Evolutionary conservation across 2,888 invertebrate genomes (phyloP).

Genomic region (Calameuta filiformis): DNA sequence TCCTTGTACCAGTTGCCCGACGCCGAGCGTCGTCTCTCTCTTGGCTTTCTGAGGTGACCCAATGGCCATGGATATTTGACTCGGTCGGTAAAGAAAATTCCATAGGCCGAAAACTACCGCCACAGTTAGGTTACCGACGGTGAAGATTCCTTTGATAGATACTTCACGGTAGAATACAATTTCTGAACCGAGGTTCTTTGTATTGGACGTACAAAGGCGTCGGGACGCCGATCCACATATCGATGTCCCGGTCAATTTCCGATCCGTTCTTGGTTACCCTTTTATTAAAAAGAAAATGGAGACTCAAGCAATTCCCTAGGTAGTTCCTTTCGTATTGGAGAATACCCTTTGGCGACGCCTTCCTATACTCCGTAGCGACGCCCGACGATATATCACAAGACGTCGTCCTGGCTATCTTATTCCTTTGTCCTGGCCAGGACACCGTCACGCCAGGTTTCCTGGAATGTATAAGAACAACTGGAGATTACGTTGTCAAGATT

Average conservation of each 20-base stretch:
- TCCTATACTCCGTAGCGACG: not conserved
- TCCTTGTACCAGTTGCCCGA: not conserved
- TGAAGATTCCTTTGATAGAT: not conserved
- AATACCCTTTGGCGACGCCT: not conserved
- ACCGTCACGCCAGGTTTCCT: not conserved
- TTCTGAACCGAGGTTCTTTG: not conserved
- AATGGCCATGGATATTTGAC: not conserved
- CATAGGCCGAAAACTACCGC: not conserved
- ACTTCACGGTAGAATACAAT: not conserved
- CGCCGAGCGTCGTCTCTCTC: not conserved
- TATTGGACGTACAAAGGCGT: not conserved
- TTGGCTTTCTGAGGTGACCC: constrained; percentile 3
- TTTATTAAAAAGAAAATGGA: not conserved
- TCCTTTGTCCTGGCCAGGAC: not conserved
- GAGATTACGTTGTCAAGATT: not conserved
- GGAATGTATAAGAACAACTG: not conserved
- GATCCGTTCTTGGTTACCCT: not conserved
- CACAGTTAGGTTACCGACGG: not conserved
- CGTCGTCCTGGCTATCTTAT: not conserved
- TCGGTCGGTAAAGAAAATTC: not conserved
- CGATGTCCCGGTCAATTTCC: not conserved
- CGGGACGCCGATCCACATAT: not conserved
- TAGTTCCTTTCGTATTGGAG: not conserved
- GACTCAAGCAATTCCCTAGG: not conserved
- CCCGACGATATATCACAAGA: not conserved